Conservation (phyloP, 2,797 vertebrate genomes). For the Zalophus californianus region DNA sequence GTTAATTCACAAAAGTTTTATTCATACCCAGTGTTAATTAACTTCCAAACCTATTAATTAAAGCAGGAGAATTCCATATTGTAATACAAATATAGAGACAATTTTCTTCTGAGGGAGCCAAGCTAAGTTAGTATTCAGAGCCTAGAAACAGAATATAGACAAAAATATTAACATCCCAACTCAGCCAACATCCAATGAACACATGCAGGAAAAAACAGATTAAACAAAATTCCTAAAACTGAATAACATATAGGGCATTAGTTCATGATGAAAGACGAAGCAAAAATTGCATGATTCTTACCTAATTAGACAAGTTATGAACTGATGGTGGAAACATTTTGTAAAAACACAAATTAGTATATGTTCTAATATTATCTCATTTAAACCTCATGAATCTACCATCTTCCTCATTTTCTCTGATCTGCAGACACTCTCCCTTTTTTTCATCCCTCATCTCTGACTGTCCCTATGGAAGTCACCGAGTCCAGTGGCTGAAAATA, state of each 20-base stretch:
- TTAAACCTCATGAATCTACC: neutral
- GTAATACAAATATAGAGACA: neutral
- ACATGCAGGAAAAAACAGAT: neutral
- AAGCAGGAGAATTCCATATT: neutral
- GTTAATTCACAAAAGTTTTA: slow-evolving; percentile 36
- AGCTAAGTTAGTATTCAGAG: neutral
- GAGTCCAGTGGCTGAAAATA: neutral
- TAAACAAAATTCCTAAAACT: neutral
- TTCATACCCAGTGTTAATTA: neutral
- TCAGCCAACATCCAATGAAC: neutral
- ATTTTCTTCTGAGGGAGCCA: neutral
- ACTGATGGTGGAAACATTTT: neutral
- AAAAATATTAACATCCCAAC: slow-evolving; percentile 14
- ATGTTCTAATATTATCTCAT: neutral
- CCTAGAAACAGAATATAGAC: neutral
- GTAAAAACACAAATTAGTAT: neutral
- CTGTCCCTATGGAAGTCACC: neutral
- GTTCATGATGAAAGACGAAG: neutral
- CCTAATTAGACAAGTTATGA: neutral
- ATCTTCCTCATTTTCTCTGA: neutral
- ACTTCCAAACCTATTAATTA: slow-evolving; percentile 28
- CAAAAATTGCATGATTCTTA: neutral
- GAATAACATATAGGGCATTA: neutral
- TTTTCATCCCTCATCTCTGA: neutral
- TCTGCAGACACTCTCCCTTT: neutral